Evolutionary conservation across 2,797 vertebrate genomes (phyloP).

Genomic region (Pantherophis vulpinus): DNA sequence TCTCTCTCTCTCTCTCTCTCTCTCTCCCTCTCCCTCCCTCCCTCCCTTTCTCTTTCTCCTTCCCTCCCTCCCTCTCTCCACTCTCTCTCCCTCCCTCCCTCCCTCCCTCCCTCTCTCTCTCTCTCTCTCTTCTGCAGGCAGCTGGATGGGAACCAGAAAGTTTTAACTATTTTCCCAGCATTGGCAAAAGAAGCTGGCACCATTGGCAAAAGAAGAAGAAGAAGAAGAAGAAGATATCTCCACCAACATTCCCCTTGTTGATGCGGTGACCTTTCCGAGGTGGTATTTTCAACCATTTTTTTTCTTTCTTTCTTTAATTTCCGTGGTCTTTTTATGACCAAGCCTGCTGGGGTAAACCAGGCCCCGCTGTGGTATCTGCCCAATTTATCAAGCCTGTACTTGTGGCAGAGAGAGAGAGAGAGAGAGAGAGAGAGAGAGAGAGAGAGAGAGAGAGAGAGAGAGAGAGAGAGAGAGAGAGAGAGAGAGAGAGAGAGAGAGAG

Average conservation of each 20-base stretch:
- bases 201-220: not conserved
- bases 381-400: slow-evolving; percentile 68
- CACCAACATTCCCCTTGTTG: slow-evolving; percentile 47
- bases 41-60: no score
- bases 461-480: slow-evolving; percentile 20
- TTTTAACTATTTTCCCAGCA: slow-evolving; percentile 32
- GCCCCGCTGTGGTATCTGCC: slow-evolving; percentile 60
- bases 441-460: slow-evolving; percentile 46
- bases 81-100: no score
- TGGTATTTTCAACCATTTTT: not conserved
- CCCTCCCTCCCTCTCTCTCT: rapidly evolving
- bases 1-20: no score
- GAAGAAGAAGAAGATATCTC: slow-evolving; percentile 4
- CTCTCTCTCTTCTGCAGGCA: not conserved
- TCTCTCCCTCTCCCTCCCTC: no score
- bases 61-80: no score
- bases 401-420: slow-evolving; percentile 49
- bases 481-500: slow-evolving; percentile 23
- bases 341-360: slow-evolving; percentile 61
- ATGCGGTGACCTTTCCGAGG: slow-evolving; percentile 64
- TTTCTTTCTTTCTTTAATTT: no score
- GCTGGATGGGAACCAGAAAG: slow-evolving; percentile 8
- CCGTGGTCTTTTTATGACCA: slow-evolving; percentile 55
- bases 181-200: not conserved
- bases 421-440: no score